A percentile compares a stretch with the other conserved stretches of the same genome.
Conservation (phyloP, 1,140 invertebrate species). For the Caenorhabditis latens region DNA sequence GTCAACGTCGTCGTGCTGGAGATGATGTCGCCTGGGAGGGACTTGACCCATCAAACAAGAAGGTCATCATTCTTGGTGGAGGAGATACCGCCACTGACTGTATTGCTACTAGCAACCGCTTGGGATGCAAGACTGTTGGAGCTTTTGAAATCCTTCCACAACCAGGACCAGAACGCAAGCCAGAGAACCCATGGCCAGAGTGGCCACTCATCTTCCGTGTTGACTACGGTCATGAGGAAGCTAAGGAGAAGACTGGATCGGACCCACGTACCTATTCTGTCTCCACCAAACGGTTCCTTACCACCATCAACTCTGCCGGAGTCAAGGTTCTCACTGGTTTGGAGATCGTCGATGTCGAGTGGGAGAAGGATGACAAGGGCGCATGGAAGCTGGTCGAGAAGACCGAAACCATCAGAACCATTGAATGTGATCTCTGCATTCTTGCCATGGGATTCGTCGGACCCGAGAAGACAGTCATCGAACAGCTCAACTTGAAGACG, state of each 20-base stretch:
- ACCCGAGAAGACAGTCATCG: conserved; percentile 89
- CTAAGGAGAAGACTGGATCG: conserved; percentile 89
- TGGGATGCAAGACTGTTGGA: conserved; percentile 93
- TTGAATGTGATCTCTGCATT: conserved; percentile 90
- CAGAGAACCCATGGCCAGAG: conserved; percentile 94
- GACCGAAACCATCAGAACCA: conserved; percentile 84
- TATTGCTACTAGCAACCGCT: conserved; percentile 94
- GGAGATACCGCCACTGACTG: conserved; percentile 99
- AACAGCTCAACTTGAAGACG: conserved; percentile 86
- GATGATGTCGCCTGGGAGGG: conserved; percentile 80
- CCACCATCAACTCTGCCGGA: conserved; percentile 68
- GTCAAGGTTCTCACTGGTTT: conserved; percentile 85
- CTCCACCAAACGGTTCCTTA: conserved; percentile 83
- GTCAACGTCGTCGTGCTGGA: conserved; percentile 95
- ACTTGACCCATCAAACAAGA: conserved; percentile 89
- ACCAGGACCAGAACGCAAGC: conserved; percentile 85
- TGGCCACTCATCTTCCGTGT: conserved; percentile 95
- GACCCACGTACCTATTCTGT: conserved; percentile 95
- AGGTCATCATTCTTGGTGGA: conserved; percentile 96
- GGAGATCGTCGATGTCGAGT: conserved; percentile 89
- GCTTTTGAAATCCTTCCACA: conserved; percentile 97
- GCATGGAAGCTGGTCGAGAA: conserved; percentile 94
- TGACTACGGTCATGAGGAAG: conserved; percentile 98
- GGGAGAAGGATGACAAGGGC: conserved; percentile 91
- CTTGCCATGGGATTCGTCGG: conserved; percentile 99